phyloP scores from a whole-genome alignment of 2,888 invertebrate species.

The Amblyteles armatorius region DNA sequence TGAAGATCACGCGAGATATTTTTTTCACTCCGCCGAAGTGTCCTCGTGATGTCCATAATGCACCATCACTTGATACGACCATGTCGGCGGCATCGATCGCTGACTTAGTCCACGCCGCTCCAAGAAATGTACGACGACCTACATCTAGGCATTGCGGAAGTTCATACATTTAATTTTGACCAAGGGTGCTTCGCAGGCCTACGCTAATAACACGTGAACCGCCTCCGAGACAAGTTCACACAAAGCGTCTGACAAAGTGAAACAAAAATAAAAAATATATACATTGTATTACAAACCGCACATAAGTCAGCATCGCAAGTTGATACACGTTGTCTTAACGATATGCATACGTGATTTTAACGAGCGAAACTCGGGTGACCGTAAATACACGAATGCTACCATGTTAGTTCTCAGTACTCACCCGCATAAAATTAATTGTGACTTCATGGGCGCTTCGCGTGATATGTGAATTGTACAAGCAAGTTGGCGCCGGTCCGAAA shows the following conservation, averaged over 20 bases:
- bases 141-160: constrained; percentile 45
- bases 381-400: not conserved
- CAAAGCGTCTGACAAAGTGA: constrained; percentile 1
- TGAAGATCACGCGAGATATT: constrained; percentile 19
- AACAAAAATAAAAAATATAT: not conserved
- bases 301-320: not conserved
- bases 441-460: not conserved
- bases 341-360: not conserved
- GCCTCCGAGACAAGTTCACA: not conserved
- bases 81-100: constrained; percentile 65
- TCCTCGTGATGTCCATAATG: constrained; percentile 42
- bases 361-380: not conserved
- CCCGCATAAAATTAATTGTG: not conserved
- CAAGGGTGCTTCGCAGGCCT: not conserved
- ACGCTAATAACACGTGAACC: not conserved
- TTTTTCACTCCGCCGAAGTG: not conserved
- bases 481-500: not conserved
- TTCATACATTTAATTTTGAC: constrained; percentile 40
- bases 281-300: not conserved
- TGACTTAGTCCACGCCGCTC: constrained; percentile 55
- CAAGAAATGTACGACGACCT: constrained; percentile 54
- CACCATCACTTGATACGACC: constrained; percentile 64
- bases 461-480: constrained; percentile 2
- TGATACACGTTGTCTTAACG: constrained; percentile 1
- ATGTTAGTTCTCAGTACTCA: not conserved